phyloP scores from a whole-genome alignment of 1,140 invertebrate species.

The Plectus sambesii region DNA sequence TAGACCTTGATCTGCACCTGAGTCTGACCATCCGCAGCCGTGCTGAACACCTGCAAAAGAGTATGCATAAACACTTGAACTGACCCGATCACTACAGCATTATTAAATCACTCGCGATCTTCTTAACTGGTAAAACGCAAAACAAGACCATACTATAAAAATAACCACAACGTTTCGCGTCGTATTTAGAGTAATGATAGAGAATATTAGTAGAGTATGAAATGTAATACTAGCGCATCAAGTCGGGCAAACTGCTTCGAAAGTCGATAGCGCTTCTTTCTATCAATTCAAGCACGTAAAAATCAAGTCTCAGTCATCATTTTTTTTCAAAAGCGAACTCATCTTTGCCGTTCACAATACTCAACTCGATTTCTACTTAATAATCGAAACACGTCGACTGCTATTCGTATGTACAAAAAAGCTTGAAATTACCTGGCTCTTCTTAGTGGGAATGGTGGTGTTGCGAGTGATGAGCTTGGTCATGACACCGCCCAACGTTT shows the following conservation, averaged over 20 bases:
- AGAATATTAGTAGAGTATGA: too few species aligned
- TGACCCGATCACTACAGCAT: too few species aligned
- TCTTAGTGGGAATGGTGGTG: slow-evolving; percentile 95
- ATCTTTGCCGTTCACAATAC: too few species aligned
- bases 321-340: too few species aligned
- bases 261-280: too few species aligned
- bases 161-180: not conserved
- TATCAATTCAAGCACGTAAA: too few species aligned
- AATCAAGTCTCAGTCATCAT: slow-evolving; percentile 13
- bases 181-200: not conserved
- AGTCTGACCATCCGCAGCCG: slow-evolving; percentile 83
- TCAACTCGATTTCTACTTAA: too few species aligned
- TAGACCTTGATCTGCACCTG: slow-evolving; percentile 89
- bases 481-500: slow-evolving; percentile 90
- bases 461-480: slow-evolving; percentile 84
- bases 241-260: too few species aligned
- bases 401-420: not conserved
- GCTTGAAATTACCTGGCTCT: slow-evolving; percentile 62
- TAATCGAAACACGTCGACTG: too few species aligned
- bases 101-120: too few species aligned
- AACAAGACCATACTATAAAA: not conserved
- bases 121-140: too few species aligned
- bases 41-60: slow-evolving; percentile 65
- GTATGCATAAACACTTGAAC: too few species aligned
- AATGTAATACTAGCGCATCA: not conserved